Percentiles rank a stretch among this genome's conserved stretches.
Conservation (phyloP, 2,888 invertebrate species). For the Lasioglossum zephyrum region DNA sequence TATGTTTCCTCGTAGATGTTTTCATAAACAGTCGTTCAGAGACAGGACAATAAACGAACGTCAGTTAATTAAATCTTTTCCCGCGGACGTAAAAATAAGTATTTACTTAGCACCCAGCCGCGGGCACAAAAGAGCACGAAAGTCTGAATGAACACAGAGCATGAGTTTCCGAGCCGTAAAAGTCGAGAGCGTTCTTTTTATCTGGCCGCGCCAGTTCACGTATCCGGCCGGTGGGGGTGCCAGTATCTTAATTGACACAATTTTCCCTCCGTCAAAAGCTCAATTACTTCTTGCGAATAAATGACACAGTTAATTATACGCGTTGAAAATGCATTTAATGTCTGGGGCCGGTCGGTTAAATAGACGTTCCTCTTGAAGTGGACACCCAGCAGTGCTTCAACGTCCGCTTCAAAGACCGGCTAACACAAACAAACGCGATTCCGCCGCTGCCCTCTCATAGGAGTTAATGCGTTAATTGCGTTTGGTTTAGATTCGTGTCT, state of each 20-base stretch:
- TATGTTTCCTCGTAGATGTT: background rate
- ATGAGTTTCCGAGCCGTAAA: background rate
- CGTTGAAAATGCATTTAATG: background rate
- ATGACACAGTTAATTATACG: background rate
- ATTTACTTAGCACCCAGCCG: background rate
- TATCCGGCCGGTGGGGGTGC: background rate
- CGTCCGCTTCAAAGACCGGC: background rate
- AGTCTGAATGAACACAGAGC: background rate
- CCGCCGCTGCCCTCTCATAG: background rate
- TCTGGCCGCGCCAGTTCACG: background rate
- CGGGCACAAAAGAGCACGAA: background rate
- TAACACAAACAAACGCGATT: slow-evolving; percentile 4
- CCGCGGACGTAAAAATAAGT: background rate
- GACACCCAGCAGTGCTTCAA: background rate
- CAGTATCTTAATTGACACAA: background rate
- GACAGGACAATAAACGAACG: background rate
- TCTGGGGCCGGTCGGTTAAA: background rate
- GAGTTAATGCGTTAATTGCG: slow-evolving; percentile 17
- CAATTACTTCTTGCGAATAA: background rate
- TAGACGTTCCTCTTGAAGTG: background rate
- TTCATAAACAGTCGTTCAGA: background rate
- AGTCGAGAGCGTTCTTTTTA: background rate
- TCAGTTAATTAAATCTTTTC: background rate
- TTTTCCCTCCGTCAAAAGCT: background rate
- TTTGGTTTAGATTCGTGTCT: background rate